Percentiles rank a stretch among this genome's conserved stretches.
Conservation (phyloP, 2,797 vertebrate genomes). For the Gobionotothen gibberifrons region DNA sequence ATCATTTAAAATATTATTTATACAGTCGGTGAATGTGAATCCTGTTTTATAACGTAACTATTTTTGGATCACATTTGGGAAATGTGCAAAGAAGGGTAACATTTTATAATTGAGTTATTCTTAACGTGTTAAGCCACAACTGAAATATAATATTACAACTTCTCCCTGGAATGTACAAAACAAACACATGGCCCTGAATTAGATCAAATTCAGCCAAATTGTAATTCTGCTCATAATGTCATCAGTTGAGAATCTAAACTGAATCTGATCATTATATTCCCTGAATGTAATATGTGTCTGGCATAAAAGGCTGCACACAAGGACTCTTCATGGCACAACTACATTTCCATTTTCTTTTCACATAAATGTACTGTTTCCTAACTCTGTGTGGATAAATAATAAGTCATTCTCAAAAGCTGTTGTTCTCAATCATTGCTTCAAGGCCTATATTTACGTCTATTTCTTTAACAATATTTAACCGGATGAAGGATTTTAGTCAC, state of each 20-base stretch:
- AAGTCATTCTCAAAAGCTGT: too few species aligned
- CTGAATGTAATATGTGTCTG: background rate
- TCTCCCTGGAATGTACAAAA: background rate
- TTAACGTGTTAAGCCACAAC: background rate
- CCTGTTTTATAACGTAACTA: background rate
- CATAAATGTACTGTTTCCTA: too few species aligned
- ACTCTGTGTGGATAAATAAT: too few species aligned
- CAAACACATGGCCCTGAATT: background rate
- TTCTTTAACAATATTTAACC: too few species aligned
- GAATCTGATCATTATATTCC: slow-evolving; percentile 3
- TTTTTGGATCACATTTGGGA: background rate
- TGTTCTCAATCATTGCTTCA: too few species aligned
- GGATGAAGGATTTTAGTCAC: too few species aligned
- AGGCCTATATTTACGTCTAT: too few species aligned
- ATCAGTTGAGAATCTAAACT: background rate
- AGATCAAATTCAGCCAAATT: background rate
- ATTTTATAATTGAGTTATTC: background rate
- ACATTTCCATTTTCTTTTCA: too few species aligned
- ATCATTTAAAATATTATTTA: background rate
- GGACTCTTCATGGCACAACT: too few species aligned
- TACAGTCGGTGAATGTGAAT: background rate
- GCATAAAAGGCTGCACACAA: too few species aligned
- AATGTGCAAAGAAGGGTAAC: background rate
- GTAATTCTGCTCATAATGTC: too few species aligned
- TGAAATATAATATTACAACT: background rate